Evolutionary conservation across 2,113 vertebrate species (phyloP).

Genomic region (Ahaetulla prasina): DNA sequence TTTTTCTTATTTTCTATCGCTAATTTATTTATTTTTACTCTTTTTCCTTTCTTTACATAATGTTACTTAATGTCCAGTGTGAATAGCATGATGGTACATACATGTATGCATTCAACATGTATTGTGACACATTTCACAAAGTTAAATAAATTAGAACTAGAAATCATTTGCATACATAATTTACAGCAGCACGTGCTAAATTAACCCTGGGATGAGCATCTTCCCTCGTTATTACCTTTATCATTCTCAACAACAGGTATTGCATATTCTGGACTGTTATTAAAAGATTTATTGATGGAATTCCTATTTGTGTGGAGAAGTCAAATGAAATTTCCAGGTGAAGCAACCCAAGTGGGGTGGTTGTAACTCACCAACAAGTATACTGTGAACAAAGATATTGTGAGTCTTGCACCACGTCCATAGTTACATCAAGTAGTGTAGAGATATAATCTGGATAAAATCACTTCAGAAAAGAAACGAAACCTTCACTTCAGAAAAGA

Average conservation of each 20-base stretch:
- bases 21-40: not conserved
- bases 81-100: not conserved
- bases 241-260: not conserved
- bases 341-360: not conserved
- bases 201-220: not conserved
- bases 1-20: not conserved
- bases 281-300: not conserved
- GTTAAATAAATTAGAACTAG: not conserved
- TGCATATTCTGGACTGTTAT: not conserved
- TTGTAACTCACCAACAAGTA: not conserved
- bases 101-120: not conserved
- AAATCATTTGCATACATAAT: not conserved
- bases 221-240: not conserved
- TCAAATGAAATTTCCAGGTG: not conserved
- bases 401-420: not conserved
- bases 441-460: not conserved
- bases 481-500: not conserved
- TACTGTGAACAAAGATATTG: not conserved
- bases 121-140: not conserved
- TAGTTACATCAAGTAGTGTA: not conserved
- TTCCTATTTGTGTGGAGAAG: not conserved
- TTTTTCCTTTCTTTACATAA: not conserved
- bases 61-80: not conserved
- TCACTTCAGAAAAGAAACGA: not conserved
- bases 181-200: not conserved